Base-by-base conservation (phyloP, 2,113 vertebrate genomes). In the Triplophysa siluroides region DNA sequence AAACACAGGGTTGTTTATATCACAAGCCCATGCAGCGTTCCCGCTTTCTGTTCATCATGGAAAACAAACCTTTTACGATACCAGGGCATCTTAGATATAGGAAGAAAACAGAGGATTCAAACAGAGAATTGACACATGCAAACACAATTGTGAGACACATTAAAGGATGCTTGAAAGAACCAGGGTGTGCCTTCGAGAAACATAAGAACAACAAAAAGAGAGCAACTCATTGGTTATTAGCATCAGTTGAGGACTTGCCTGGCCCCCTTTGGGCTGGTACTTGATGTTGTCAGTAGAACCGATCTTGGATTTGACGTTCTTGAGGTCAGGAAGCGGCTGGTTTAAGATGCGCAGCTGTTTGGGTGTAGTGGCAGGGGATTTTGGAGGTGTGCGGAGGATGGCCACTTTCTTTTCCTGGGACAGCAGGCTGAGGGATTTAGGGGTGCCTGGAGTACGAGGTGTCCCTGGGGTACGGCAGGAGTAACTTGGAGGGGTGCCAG, bases 241-340 rank as follows among this genome's bases (percentile, higher is more conserved):
- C 71, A 11, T 41, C 13, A 43, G 3, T 10, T 38, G 73, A n/a
- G 54, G 45, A 58, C 87, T 95, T 92, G 97, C 97, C 96, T 99
- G 97, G 2, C 98, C 98, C 61, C 96, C 97, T 92, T 97, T 98
- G 16, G 98, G 98, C 89, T 99, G 97, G 88, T 99, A 98, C 88
- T 95, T 99, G 90, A 99, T 98, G 82, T 99, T 99, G 45, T 99
- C 98, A 12, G 92, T 99, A 62, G 98, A 99, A 81, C 98, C 96
- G 2, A 99, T 96, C 93, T 99, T 99, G 87, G 98, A 98, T 86
- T 91, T 96, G 92, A 99, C 81, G 2, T 97, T 98, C 92, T 98
- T 99, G 88, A 98, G 95, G 90, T 99, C 97, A n/a, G 98, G 98
- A 83, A 98, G 92, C 18, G 98, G 97, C 85, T 98, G 96, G 90